A percentile compares a stretch with the other conserved stretches of the same genome.
These are phyloP conservation scores for Oryzias javanicus DNA, from an alignment of 2,113 vertebrate species.

Conservation along the genomic window DNA sequence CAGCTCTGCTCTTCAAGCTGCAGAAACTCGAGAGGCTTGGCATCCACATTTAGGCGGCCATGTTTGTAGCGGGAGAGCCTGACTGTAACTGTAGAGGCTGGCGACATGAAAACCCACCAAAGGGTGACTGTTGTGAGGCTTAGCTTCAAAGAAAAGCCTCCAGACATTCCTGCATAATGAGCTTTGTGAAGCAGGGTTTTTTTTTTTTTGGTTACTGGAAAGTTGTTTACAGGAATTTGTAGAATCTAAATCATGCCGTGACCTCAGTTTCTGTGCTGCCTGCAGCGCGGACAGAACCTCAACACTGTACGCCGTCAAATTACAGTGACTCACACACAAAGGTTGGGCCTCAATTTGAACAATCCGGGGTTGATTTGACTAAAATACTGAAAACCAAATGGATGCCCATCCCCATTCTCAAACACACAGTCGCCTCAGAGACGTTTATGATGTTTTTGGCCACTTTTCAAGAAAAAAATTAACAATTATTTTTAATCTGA, in stretches of 20 bases:
- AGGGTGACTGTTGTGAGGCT: background rate
- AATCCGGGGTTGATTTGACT: background rate
- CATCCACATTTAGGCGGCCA: background rate
- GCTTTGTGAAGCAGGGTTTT: background rate
- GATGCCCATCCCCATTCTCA: slow-evolving; percentile 11
- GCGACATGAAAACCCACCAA: background rate
- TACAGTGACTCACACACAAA: slow-evolving; percentile 2
- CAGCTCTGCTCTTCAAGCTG: slow-evolving; percentile 12
- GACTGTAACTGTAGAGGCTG: background rate
- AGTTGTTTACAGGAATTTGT: background rate
- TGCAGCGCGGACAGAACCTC: slow-evolving; percentile 29
- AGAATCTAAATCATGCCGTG: slow-evolving; percentile 2
- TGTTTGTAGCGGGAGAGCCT: background rate
- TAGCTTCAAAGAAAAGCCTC: background rate
- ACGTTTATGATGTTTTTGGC: slow-evolving; percentile 33
- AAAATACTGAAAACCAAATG: slow-evolving; percentile 21
- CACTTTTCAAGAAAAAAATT: background rate
- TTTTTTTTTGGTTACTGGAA: too few relatives aligned
- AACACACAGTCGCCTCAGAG: slow-evolving; percentile 5
- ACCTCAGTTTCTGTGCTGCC: slow-evolving; percentile 16
- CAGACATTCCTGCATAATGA: background rate
- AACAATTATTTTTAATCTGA: background rate
- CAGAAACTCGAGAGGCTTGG: slow-evolving; percentile 52
- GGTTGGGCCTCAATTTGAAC: slow-evolving; percentile 31
- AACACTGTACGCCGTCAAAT: slow-evolving; percentile 39